phyloP scores from a whole-genome alignment of 2,797 vertebrate species.

The Typhlichthys subterraneus region DNA sequence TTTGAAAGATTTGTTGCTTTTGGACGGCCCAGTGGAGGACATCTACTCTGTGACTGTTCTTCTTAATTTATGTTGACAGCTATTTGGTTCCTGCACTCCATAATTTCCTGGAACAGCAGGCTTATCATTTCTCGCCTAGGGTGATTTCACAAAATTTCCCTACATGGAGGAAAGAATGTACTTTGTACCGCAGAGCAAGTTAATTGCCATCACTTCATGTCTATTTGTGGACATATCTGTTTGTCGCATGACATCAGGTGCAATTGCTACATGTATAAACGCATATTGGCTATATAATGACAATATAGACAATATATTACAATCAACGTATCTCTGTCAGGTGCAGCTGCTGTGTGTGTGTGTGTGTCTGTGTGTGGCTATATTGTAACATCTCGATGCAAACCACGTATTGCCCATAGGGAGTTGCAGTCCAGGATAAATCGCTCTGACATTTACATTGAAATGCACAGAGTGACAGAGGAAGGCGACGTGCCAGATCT shows the following conservation, averaged over 20 bases:
- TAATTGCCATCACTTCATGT: constrained; percentile 12
- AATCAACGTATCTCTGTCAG: neutral
- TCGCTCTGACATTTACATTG: constrained; percentile 57
- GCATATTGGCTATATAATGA: constrained; percentile 7
- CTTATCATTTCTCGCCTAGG: neutral
- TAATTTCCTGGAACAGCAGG: constrained; percentile 9
- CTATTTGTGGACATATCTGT: neutral
- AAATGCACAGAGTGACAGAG: constrained; percentile 44
- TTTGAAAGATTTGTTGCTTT: too few species aligned
- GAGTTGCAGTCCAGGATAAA: constrained; percentile 33
- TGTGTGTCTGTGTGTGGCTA: neutral
- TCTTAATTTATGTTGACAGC: constrained; percentile 24
- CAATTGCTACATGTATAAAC: neutral
- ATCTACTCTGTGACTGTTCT: neutral
- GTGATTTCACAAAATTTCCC: too few species aligned
- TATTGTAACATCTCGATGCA: constrained; percentile 13
- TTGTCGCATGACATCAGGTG: too few species aligned
- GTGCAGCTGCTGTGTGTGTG: neutral
- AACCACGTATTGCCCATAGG: constrained; percentile 24
- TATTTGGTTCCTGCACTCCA: constrained; percentile 9
- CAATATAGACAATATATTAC: constrained; percentile 3
- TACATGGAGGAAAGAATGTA: neutral
- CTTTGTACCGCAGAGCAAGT: neutral
- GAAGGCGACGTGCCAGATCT: constrained; percentile 33
- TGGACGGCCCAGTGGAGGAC: neutral